Evolutionary conservation across 2,888 invertebrate species (phyloP), one percentile per base, ranked within the genome.

Genomic region (Sylvicola cinctus): DNA sequence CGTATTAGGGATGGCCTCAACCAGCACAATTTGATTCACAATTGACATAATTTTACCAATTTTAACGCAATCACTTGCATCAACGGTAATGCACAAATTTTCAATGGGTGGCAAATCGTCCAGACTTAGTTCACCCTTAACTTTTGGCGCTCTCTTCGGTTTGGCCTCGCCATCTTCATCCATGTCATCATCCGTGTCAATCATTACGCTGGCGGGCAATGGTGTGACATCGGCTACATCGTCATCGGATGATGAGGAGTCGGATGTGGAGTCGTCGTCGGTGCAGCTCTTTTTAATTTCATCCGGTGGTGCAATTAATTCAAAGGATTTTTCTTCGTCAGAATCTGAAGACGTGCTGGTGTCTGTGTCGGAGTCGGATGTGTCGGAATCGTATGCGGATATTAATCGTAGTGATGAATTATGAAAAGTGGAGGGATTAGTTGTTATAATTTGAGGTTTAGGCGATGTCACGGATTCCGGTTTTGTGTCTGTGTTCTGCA

Each of bases 41-140:
- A 79, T 68, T 43, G 69, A 72, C 42, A 65, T 61, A 41, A 87
- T 65, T 35, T 66, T 66, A 32, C 87, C 87, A 43, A 87, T 65
- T 43, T 73, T 70, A 35, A 68, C 63, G 43, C 78, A 78, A 41
- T 81, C 69, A 39, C 74, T 69, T 45, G 76, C 70, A 1, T 75
- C 71, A n/a, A 84, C 70, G 36, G 71, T 72, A 40, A 87, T 80
- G 43, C 74, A 67, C 16, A 85, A 62, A 47, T 84, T 77, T 51
- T 84, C 73, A 37, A 87, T 78, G 0, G 79, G 81, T 1, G 84
- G 84, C 38, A 85, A 58, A 47, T 83, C 75, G 37, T 75, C 72
- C 4, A 78, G 38, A 2, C 47, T 33, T 38, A 56, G 40, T 42
- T 58, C 57, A 4, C 58, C 58, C 5, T 52, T 51, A 0, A 50